Conservation (phyloP, 35 echinoderm and acorn worm species). For the Apostichopus japonicus region DNA sequence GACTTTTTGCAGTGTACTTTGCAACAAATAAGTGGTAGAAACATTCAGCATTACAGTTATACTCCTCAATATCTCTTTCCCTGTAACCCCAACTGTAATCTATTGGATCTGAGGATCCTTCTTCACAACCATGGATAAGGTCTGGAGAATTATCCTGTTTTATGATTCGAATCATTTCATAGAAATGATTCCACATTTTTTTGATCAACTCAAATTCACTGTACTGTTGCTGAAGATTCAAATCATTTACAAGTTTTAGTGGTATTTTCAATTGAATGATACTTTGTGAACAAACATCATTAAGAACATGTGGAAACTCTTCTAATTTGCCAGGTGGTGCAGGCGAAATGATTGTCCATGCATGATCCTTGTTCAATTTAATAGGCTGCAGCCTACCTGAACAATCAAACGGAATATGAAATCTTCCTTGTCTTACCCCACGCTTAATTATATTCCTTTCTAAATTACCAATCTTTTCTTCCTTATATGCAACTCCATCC, state of each 20-base stretch:
- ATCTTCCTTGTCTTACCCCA: conserved; percentile 65
- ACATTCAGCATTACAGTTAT: conserved; percentile 56
- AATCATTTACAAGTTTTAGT: not conserved
- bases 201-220: conserved; percentile 37
- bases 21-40: conserved; percentile 68
- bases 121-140: conserved; percentile 26
- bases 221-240: not conserved
- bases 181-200: conserved; percentile 56
- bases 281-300: conserved; percentile 52
- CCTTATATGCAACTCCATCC: conserved; percentile 12
- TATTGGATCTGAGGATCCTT: conserved; percentile 40
- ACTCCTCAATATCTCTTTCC: not conserved
- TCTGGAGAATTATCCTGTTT: conserved; percentile 53
- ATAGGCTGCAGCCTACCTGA: conserved; percentile 55
- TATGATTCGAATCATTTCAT: conserved; percentile 56
- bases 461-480: conserved; percentile 38
- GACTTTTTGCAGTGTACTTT: conserved; percentile 8
- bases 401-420: conserved; percentile 69
- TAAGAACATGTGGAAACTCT: conserved; percentile 61
- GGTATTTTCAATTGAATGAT: not conserved
- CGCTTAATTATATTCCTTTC: conserved; percentile 58
- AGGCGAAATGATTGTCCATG: conserved; percentile 54
- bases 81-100: conserved; percentile 70
- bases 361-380: conserved; percentile 65
- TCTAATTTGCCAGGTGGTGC: not conserved